These are phyloP conservation scores for Pedicia rivosa DNA, from an alignment of 2,888 invertebrate species.

Conservation along the genomic window DNA sequence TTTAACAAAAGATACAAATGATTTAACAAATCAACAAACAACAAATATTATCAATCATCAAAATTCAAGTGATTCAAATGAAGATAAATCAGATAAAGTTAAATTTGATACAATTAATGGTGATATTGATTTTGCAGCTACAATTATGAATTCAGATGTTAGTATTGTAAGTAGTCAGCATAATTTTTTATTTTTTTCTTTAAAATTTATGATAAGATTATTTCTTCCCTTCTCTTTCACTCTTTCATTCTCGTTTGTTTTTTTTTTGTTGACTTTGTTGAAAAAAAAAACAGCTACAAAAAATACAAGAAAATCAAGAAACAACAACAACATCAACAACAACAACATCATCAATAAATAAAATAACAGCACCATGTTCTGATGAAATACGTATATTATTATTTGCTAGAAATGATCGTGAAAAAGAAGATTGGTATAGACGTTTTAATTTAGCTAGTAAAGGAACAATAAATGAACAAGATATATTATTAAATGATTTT, in stretches of 20 bases:
- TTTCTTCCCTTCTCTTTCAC: too few relatives aligned
- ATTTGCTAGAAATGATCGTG: slow-evolving; percentile 26
- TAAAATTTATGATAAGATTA: too few relatives aligned
- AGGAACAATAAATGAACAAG: slow-evolving; percentile 24
- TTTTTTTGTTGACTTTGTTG: too few relatives aligned
- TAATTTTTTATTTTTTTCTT: slow-evolving; percentile 1
- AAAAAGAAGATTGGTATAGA: slow-evolving; percentile 31
- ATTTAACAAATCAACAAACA: not conserved
- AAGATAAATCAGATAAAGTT: slow-evolving; percentile 13
- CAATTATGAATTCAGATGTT: slow-evolving; percentile 25
- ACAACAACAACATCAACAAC: slow-evolving; percentile 10
- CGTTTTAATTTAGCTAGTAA: slow-evolving; percentile 25
- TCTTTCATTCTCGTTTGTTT: slow-evolving; percentile 1
- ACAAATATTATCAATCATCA: slow-evolving; percentile 4
- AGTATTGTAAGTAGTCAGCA: slow-evolving; percentile 1
- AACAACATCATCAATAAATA: slow-evolving; percentile 16
- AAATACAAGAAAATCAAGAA: slow-evolving; percentile 18
- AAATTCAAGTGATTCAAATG: slow-evolving; percentile 13
- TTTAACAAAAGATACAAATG: not conserved
- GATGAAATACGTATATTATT: slow-evolving; percentile 26
- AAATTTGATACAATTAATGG: slow-evolving; percentile 8
- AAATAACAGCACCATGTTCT: slow-evolving; percentile 23
- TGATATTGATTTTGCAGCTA: slow-evolving; percentile 22
- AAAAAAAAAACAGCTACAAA: slow-evolving; percentile 20
- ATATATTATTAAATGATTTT: slow-evolving; percentile 21